Conservation (phyloP, 2,113 vertebrate genomes). For the Puffinus mauretanicus region DNA sequence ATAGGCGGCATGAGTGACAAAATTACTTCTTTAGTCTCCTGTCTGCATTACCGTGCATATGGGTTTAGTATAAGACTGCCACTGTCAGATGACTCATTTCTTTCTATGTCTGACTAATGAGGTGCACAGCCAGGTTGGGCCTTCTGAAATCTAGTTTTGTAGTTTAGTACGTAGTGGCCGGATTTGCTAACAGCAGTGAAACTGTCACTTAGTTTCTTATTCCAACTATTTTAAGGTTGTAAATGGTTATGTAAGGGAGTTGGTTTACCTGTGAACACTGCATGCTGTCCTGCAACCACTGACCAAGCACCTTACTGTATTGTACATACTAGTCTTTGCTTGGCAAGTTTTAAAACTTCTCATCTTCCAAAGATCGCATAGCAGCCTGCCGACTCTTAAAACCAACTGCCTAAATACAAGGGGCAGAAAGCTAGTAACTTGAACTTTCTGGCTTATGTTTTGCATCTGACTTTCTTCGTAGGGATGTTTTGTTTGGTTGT, state of each 20-base stretch:
- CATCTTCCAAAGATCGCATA: neutral
- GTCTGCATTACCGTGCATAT: accelerated
- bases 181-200: neutral
- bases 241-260: neutral
- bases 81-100: neutral
- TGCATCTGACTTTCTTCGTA: neutral
- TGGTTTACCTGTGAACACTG: neutral
- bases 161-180: neutral
- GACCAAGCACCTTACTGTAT: neutral
- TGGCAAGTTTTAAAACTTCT: neutral
- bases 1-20: neutral
- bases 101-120: neutral
- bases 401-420: neutral
- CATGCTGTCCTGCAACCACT: neutral
- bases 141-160: neutral
- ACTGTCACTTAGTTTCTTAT: neutral
- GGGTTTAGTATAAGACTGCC: neutral
- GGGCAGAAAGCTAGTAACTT: neutral
- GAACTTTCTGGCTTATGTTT: neutral
- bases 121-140: neutral
- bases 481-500: neutral
- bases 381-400: neutral
- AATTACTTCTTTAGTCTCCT: neutral
- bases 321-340: neutral
- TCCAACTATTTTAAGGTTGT: neutral